A percentile compares a stretch with the other conserved stretches of the same genome.
phyloP scores from a whole-genome alignment of 2,113 vertebrate species.

The Macroglossus sobrinus region DNA sequence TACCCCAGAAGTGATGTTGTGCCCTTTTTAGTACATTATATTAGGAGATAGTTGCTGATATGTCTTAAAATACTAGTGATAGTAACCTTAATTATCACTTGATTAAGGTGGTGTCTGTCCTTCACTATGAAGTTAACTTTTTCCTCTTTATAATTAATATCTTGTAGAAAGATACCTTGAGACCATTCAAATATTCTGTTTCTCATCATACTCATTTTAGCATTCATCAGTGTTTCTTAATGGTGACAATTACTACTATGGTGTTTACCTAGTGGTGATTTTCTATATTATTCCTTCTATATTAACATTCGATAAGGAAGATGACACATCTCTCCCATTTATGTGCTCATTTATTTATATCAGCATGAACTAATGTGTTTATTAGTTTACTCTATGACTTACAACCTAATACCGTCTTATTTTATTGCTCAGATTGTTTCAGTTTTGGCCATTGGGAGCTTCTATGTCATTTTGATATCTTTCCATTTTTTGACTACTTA shows the following conservation, averaged over 20 bases:
- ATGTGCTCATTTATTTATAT: background rate
- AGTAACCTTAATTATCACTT: background rate
- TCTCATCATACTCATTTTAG: background rate
- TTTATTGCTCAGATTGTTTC: background rate
- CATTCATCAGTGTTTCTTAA: background rate
- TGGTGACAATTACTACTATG: background rate
- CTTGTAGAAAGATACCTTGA: background rate
- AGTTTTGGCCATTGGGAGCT: background rate
- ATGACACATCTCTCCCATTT: background rate
- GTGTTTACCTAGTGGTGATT: background rate
- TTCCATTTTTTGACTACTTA: background rate
- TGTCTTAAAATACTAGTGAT: background rate
- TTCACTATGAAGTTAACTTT: background rate
- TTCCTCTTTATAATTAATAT: background rate
- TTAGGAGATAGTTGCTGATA: background rate
- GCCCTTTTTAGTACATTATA: background rate
- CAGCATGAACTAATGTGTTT: background rate
- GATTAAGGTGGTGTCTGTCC: background rate
- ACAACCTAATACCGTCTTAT: background rate
- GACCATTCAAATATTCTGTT: background rate
- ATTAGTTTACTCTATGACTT: slow-evolving; percentile 5
- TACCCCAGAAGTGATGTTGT: background rate
- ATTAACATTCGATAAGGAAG: slow-evolving; percentile 6
- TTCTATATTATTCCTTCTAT: background rate
- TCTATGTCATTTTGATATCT: background rate